A percentile compares a stretch with the other conserved stretches of the same genome.
phyloP scores from a whole-genome alignment of 2,888 invertebrate species.

The Lapara coniferarum region DNA sequence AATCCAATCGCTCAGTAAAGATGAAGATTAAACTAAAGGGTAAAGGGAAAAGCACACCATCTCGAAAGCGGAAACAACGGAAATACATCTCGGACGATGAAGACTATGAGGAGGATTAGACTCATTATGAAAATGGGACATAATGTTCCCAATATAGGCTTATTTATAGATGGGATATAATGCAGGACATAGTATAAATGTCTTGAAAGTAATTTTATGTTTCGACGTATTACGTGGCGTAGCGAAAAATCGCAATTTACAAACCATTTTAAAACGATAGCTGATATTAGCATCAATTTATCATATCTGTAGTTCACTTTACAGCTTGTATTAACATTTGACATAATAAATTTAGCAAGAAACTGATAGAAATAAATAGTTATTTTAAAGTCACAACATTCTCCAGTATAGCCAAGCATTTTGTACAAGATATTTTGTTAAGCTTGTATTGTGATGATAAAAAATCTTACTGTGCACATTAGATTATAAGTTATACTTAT shows the following conservation, averaged over 20 bases:
- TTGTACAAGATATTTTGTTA: neutral
- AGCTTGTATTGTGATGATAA: neutral
- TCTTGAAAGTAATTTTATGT: neutral
- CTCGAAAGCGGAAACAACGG: slow-evolving; percentile 83
- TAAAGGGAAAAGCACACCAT: slow-evolving; percentile 77
- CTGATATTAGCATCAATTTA: no score
- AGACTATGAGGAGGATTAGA: slow-evolving; percentile 84
- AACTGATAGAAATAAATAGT: neutral
- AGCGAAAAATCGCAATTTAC: no score
- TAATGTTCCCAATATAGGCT: neutral
- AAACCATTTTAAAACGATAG: no score
- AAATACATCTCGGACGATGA: slow-evolving; percentile 87
- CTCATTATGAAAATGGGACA: neutral
- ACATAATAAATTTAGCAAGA: neutral
- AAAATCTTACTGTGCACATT: neutral
- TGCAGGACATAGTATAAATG: neutral
- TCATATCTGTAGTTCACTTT: no score
- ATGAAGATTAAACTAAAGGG: slow-evolving; percentile 89
- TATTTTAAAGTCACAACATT: neutral
- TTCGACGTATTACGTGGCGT: neutral
- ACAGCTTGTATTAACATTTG: neutral
- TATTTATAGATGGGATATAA: neutral
- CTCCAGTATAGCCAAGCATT: neutral
- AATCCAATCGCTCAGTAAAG: slow-evolving; percentile 85
- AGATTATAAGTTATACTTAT: slow-evolving; percentile 21